Conservation (phyloP, 2,888 invertebrate genomes). For the Macrophya alboannulata region DNA sequence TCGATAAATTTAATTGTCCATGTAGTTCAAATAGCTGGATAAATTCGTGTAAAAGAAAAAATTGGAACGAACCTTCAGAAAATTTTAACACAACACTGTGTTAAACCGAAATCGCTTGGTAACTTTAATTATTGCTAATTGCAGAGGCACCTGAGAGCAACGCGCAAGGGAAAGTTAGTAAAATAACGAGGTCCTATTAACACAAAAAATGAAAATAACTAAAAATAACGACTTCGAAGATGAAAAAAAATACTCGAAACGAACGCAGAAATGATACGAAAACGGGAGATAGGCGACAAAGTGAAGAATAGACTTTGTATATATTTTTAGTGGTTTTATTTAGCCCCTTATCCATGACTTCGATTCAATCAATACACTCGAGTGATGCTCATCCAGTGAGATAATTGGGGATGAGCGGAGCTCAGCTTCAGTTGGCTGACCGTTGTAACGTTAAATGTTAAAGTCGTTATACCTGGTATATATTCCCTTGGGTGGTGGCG, state of each 20-base stretch:
- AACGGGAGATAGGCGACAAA: not conserved
- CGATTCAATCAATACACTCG: constrained; percentile 33
- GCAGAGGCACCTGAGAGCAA: not conserved
- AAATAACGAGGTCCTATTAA: not conserved
- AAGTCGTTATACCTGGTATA: constrained; percentile 40
- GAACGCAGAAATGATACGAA: not conserved
- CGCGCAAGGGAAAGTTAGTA: not conserved
- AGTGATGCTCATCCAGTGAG: constrained; percentile 15
- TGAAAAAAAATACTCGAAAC: not conserved
- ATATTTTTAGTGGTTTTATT: not conserved
- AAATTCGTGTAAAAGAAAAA: not conserved
- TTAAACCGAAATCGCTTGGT: not conserved
- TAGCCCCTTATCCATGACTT: not conserved
- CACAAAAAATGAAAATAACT: not conserved
- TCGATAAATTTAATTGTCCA: not conserved
- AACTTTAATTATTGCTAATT: not conserved
- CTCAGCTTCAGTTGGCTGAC: constrained; percentile 43
- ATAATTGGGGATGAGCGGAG: constrained; percentile 39
- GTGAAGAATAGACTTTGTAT: not conserved
- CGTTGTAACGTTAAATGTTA: constrained; percentile 41
- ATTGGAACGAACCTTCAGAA: not conserved
- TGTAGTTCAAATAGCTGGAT: not conserved
- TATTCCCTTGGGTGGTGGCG: constrained; percentile 33
- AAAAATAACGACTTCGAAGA: not conserved
- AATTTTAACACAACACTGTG: not conserved